Conservation (phyloP, 2,113 vertebrate species). For the Hymenochirus boettgeri region DNA sequence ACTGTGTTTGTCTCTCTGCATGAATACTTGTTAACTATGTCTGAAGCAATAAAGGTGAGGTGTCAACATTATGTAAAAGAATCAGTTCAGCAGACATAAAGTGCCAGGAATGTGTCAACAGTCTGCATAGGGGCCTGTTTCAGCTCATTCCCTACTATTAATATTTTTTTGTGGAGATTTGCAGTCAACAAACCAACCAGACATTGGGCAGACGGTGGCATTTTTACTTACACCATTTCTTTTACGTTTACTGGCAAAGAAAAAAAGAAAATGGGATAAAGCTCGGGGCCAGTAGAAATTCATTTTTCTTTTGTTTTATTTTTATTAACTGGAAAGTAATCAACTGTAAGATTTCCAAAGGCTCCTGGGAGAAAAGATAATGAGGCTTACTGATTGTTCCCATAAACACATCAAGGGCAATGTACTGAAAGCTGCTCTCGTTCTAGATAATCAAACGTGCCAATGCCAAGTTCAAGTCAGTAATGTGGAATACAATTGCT, state of each 20-base stretch:
- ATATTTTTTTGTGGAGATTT: neutral
- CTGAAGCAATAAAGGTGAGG: constrained; percentile 31
- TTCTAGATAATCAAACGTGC: too few relatives aligned
- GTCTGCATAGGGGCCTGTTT: constrained; percentile 2
- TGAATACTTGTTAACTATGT: constrained; percentile 35
- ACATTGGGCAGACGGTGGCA: neutral
- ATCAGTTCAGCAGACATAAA: neutral
- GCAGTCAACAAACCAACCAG: constrained; percentile 13
- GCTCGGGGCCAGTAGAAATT: neutral
- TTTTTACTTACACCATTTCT: constrained; percentile 4
- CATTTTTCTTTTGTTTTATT: too few relatives aligned
- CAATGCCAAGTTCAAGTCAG: too few relatives aligned
- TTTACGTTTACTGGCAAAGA: neutral
- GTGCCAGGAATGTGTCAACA: constrained; percentile 14
- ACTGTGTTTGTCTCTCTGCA: constrained; percentile 26
- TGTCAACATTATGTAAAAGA: constrained; percentile 29
- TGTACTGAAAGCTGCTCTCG: too few relatives aligned
- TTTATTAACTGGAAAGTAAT: too few relatives aligned
- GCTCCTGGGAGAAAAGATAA: too few relatives aligned
- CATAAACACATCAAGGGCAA: too few relatives aligned
- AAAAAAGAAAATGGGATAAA: constrained; percentile 10
- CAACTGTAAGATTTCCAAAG: too few relatives aligned
- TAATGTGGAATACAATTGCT: too few relatives aligned
- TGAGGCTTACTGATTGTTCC: too few relatives aligned
- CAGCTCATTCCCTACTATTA: constrained; percentile 5